phyloP scores from a whole-genome alignment of 2,797 vertebrate species.

The Hipposideros larvatus region DNA sequence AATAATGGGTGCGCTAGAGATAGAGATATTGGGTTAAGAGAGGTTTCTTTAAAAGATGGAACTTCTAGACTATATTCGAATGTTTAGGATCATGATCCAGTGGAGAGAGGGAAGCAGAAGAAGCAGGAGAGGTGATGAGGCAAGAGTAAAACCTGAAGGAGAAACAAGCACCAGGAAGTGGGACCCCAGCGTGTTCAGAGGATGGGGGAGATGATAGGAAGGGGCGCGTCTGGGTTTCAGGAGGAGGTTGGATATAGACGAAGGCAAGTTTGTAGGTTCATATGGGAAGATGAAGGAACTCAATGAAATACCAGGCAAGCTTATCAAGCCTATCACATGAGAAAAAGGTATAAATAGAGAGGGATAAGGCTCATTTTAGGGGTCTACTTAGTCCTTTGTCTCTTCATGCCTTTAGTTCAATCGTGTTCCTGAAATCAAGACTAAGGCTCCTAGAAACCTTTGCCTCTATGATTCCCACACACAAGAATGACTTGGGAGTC shows the following conservation, averaged over 20 bases:
- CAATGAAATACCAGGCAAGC: background rate
- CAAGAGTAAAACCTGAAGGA: background rate
- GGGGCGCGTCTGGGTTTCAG: background rate
- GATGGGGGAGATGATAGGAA: background rate
- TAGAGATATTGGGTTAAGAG: background rate
- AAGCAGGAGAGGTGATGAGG: background rate
- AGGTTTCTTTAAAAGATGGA: background rate
- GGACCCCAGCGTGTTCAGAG: too few species aligned
- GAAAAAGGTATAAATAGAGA: background rate
- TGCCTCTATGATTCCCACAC: background rate
- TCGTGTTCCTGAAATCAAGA: conserved; percentile 1
- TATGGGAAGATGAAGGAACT: background rate
- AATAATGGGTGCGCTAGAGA: background rate
- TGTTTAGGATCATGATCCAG: background rate
- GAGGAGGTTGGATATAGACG: background rate
- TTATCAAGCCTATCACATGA: background rate
- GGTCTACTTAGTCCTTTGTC: background rate
- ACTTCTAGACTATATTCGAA: background rate
- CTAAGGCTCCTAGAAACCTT: background rate
- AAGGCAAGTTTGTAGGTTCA: background rate
- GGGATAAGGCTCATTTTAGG: background rate
- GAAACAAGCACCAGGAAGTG: background rate
- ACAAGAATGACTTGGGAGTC: background rate
- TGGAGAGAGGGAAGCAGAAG: background rate
- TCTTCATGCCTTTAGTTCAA: background rate